phyloP scores from a whole-genome alignment of 2,888 invertebrate genomes.

The Seira ritae region DNA sequence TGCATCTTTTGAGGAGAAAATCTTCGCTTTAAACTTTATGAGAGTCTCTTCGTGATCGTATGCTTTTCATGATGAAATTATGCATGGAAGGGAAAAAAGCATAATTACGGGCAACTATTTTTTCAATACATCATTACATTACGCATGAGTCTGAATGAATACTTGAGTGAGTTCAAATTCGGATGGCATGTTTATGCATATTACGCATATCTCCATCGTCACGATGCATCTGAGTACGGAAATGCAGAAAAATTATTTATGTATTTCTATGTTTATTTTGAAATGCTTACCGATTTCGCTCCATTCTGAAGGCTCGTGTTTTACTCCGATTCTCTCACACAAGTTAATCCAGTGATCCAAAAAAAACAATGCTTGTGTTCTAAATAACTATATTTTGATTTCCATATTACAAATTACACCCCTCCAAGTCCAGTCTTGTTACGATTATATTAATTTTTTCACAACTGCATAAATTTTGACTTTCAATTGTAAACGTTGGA shows the following conservation, averaged over 20 bases:
- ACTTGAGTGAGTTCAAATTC: background rate
- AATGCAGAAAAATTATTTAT: constrained; percentile 30
- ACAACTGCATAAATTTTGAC: background rate
- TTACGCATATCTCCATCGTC: background rate
- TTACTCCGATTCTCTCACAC: background rate
- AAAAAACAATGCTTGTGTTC: background rate
- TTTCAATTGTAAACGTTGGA: too few relatives aligned
- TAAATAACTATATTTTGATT: background rate
- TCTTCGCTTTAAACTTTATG: background rate
- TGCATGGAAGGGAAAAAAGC: background rate
- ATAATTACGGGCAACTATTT: background rate
- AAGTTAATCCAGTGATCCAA: background rate
- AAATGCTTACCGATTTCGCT: constrained; percentile 24
- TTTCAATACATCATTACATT: background rate
- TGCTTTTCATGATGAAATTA: background rate
- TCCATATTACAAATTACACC: background rate
- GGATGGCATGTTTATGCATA: background rate
- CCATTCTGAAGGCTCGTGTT: background rate
- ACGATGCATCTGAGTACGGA: constrained; percentile 37
- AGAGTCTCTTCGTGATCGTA: background rate
- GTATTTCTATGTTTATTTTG: background rate
- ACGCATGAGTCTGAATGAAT: background rate
- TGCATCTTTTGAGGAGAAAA: background rate
- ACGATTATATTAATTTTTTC: too few relatives aligned
- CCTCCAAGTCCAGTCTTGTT: background rate